These are phyloP conservation scores for Volucella bombylans DNA, from an alignment of 2,888 invertebrate genomes.

Conservation along the genomic window DNA sequence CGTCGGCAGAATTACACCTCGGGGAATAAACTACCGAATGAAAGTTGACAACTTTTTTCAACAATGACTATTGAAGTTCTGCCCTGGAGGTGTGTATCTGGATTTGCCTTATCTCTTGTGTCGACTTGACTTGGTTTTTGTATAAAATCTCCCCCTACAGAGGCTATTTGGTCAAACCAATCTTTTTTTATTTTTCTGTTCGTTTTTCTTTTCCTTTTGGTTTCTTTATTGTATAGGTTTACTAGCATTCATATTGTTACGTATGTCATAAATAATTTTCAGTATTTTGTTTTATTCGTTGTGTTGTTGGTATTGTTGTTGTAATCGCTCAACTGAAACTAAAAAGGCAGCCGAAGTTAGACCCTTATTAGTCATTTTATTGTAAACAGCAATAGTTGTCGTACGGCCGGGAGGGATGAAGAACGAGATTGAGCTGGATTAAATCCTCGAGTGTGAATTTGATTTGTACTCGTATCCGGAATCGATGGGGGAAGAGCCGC, in stretches of 20 bases:
- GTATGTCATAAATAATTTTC: constrained; percentile 53
- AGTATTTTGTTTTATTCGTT: constrained; percentile 52
- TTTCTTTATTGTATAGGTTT: constrained; percentile 29
- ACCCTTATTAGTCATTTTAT: constrained; percentile 61
- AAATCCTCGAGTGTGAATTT: constrained; percentile 34
- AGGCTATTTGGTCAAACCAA: constrained; percentile 2
- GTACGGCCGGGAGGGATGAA: background rate
- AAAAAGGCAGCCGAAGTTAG: constrained; percentile 30
- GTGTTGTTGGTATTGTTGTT: constrained; percentile 35
- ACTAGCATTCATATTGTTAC: constrained; percentile 34
- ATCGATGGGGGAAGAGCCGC: background rate
- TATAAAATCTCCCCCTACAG: background rate
- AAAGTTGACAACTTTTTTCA: constrained; percentile 66
- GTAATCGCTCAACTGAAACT: constrained; percentile 46
- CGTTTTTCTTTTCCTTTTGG: background rate
- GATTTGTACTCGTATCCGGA: constrained; percentile 27
- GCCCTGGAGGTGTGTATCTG: constrained; percentile 12
- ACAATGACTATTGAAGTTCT: constrained; percentile 1
- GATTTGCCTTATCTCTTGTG: constrained; percentile 36
- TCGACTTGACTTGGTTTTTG: constrained; percentile 18
- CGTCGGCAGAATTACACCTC: constrained; percentile 62
- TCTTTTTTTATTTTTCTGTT: background rate
- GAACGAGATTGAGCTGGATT: constrained; percentile 26
- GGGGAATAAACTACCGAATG: constrained; percentile 63
- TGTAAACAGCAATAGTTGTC: constrained; percentile 31